Evolutionary conservation across 2,888 invertebrate species (phyloP).

Genomic region (Tanypteryx hageni): DNA sequence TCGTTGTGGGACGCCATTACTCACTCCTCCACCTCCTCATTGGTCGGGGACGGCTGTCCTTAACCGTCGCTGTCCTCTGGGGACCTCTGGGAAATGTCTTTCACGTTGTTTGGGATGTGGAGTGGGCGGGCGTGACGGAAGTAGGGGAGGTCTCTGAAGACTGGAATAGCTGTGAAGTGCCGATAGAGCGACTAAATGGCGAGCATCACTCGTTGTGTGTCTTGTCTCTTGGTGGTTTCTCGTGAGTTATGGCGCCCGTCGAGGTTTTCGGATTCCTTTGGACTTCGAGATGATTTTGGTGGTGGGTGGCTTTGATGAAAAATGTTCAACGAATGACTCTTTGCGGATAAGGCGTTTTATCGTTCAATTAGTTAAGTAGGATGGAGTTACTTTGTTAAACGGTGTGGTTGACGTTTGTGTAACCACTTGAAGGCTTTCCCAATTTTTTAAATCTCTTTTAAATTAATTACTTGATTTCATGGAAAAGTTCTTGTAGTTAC

Average conservation of each 20-base stretch:
- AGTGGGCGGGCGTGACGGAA: neutral
- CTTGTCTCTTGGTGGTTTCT: constrained; percentile 30
- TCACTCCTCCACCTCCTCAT: constrained; percentile 40
- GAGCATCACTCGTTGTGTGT: constrained; percentile 49
- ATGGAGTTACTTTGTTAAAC: constrained; percentile 50
- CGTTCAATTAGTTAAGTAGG: neutral
- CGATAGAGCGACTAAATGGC: constrained; percentile 56
- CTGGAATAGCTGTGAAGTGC: constrained; percentile 39
- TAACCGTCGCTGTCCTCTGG: constrained; percentile 14
- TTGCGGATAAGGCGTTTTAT: constrained; percentile 40
- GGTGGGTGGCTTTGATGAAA: constrained; percentile 14
- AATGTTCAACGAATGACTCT: constrained; percentile 4
- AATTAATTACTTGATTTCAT: constrained; percentile 21
- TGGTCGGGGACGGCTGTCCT: constrained; percentile 33
- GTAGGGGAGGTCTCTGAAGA: neutral
- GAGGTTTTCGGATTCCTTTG: neutral
- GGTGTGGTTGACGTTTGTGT: neutral
- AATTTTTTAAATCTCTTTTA: neutral
- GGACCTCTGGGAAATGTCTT: constrained; percentile 44
- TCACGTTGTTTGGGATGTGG: constrained; percentile 23
- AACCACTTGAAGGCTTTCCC: neutral
- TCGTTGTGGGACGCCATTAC: constrained; percentile 39
- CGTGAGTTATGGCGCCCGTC: neutral
- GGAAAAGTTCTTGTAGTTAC: too few relatives aligned
- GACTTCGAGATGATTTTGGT: neutral